phyloP scores from a whole-genome alignment of 2,113 vertebrate genomes.

The Hiodon alosoides region DNA sequence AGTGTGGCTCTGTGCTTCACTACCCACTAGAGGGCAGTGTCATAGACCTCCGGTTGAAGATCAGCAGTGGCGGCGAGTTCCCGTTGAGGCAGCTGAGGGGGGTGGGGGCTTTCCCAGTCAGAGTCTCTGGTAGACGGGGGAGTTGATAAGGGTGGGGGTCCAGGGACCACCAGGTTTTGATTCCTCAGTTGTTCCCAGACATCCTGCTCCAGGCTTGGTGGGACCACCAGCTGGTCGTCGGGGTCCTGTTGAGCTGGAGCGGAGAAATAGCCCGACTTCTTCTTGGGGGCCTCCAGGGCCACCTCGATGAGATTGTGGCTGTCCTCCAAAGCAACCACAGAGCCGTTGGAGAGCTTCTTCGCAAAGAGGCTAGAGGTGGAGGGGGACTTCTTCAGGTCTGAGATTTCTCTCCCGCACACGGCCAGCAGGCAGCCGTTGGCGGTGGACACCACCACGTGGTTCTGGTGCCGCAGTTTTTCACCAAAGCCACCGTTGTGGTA shows the following conservation, averaged over 20 bases:
- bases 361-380: slow-evolving; percentile 84
- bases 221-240: slow-evolving; percentile 88
- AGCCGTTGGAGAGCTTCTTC: slow-evolving; percentile 92
- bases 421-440: slow-evolving; percentile 70
- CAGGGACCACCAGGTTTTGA: slow-evolving; percentile 54
- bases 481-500: slow-evolving; percentile 53
- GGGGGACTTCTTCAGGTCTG: slow-evolving; percentile 82
- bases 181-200: slow-evolving; percentile 83
- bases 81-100: slow-evolving; percentile 49
- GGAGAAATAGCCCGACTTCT: slow-evolving; percentile 91
- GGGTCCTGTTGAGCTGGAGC: slow-evolving; percentile 89
- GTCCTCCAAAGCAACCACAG: slow-evolving; percentile 85
- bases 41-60: slow-evolving; percentile 81
- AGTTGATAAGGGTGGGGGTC: slow-evolving; percentile 44
- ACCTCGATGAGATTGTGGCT: slow-evolving; percentile 93
- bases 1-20: slow-evolving; percentile 26
- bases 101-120: slow-evolving; percentile 58
- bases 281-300: slow-evolving; percentile 89
- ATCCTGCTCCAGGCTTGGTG: slow-evolving; percentile 85
- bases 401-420: slow-evolving; percentile 69
- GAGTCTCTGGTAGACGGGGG: slow-evolving; percentile 53
- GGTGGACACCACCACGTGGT: slow-evolving; percentile 76
- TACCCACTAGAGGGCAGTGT: slow-evolving; percentile 78
- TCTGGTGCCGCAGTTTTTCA: slow-evolving; percentile 73
- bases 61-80: slow-evolving; percentile 42